Conservation (phyloP, 2,888 invertebrate species). For the Drosophila nr. perissopoda region DNA sequence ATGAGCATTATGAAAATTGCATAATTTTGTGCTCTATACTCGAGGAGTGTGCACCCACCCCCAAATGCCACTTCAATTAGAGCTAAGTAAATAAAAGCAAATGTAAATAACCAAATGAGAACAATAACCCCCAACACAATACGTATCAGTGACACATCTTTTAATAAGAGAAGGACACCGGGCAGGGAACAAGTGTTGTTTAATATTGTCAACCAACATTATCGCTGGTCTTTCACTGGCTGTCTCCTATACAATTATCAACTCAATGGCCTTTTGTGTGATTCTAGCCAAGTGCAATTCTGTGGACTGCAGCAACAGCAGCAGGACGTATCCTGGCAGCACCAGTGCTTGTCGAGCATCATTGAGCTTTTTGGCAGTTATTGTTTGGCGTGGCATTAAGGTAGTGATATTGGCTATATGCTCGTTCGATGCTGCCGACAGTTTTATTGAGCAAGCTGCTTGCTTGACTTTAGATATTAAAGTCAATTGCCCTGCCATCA, state of each 20-base stretch:
- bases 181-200: neutral
- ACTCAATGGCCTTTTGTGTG: conserved; percentile 47
- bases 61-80: conserved; percentile 73
- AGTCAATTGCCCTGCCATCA: conserved; percentile 62
- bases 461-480: conserved; percentile 52
- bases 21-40: conserved; percentile 57
- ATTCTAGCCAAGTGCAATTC: conserved; percentile 4
- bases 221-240: conserved; percentile 31
- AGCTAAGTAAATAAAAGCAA: conserved; percentile 59
- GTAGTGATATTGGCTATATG: conserved; percentile 52
- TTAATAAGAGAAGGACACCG: conserved; percentile 33
- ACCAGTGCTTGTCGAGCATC: conserved; percentile 48
- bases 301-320: conserved; percentile 20
- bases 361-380: conserved; percentile 68
- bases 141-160: conserved; percentile 19
- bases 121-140: conserved; percentile 6
- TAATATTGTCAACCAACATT: conserved; percentile 19
- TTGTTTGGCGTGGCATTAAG: conserved; percentile 54
- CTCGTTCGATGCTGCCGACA: conserved; percentile 59
- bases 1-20: conserved; percentile 77
- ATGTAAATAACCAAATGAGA: conserved; percentile 41
- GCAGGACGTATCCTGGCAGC: conserved; percentile 24
- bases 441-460: conserved; percentile 62
- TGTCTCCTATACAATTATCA: conserved; percentile 64
- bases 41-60: conserved; percentile 55